A percentile compares a stretch with the other conserved stretches of the same genome.
These are phyloP conservation scores for Harmothoe impar DNA, from an alignment of 2,888 invertebrate genomes.

Conservation along the genomic window DNA sequence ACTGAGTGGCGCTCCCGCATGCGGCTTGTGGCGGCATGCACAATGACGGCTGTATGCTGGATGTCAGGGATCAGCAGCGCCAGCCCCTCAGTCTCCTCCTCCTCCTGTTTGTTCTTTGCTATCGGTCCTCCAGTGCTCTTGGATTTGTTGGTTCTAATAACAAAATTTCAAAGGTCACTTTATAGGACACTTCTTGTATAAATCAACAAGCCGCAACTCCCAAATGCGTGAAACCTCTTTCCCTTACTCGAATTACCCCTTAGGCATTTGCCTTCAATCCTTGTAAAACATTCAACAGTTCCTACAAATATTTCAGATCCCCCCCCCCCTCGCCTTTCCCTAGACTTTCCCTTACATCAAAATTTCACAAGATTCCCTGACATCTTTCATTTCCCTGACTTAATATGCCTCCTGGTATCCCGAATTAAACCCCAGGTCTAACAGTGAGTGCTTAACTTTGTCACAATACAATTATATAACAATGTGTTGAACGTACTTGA, in stretches of 20 bases:
- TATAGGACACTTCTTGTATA: slow-evolving; percentile 12
- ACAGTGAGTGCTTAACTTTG: no score
- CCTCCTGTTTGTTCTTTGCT: slow-evolving; percentile 85
- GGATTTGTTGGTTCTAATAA: slow-evolving; percentile 73
- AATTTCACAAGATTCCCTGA: no score
- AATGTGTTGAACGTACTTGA: slow-evolving; percentile 81
- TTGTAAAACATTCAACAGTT: no score
- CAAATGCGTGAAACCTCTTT: slow-evolving; percentile 8
- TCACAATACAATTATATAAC: no score
- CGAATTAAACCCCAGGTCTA: no score
- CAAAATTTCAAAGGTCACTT: neutral
- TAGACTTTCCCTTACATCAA: no score
- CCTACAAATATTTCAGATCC: no score
- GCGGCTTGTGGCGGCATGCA: slow-evolving; percentile 78
- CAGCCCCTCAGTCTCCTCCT: slow-evolving; percentile 94
- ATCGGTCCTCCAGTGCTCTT: slow-evolving; percentile 68
- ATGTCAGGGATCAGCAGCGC: slow-evolving; percentile 95
- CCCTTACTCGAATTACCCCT: no score
- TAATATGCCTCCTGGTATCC: no score
- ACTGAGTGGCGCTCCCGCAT: slow-evolving; percentile 53
- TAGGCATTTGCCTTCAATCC: no score
- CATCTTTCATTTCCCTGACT: no score
- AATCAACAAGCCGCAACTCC: neutral
- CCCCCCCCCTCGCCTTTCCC: no score
- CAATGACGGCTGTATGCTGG: slow-evolving; percentile 87